Evolutionary conservation across 2,888 invertebrate species (phyloP).

Genomic region (Eucera pruinosa): DNA sequence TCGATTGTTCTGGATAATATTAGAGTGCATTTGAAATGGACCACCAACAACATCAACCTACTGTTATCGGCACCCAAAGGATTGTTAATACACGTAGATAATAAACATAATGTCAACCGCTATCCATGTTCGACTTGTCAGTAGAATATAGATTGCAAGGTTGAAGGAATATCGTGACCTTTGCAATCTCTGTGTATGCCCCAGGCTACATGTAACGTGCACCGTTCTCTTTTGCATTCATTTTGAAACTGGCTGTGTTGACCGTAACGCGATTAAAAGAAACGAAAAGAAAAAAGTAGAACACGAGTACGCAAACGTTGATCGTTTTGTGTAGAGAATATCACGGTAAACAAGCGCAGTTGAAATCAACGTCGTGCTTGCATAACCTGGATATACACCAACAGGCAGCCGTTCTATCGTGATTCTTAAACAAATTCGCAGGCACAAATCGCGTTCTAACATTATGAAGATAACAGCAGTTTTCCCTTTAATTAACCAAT

Average conservation of each 20-base stretch:
- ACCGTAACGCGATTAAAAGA: conserved; percentile 19
- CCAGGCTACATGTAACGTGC: conserved; percentile 37
- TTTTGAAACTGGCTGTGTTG: conserved; percentile 21
- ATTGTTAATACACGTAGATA: conserved; percentile 42
- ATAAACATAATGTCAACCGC: conserved; percentile 52
- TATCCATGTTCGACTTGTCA: conserved; percentile 46
- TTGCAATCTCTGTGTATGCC: conserved; percentile 53
- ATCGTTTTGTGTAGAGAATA: background rate
- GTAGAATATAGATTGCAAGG: conserved; percentile 51
- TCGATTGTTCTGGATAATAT: background rate
- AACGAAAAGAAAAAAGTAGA: background rate
- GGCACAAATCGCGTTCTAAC: background rate
- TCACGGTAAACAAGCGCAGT: background rate
- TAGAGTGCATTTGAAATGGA: background rate
- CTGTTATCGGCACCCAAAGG: conserved; percentile 1
- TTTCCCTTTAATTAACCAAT: too few relatives aligned
- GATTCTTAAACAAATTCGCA: background rate
- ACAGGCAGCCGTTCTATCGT: background rate
- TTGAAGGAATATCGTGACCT: conserved; percentile 63
- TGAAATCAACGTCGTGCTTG: background rate
- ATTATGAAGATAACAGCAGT: too few relatives aligned
- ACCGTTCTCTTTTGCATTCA: conserved; percentile 50
- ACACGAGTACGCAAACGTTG: background rate
- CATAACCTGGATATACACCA: background rate
- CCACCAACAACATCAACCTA: conserved; percentile 7